Base-by-base conservation (phyloP, 2,113 vertebrate species). In the Cheilinus undulatus region DNA sequence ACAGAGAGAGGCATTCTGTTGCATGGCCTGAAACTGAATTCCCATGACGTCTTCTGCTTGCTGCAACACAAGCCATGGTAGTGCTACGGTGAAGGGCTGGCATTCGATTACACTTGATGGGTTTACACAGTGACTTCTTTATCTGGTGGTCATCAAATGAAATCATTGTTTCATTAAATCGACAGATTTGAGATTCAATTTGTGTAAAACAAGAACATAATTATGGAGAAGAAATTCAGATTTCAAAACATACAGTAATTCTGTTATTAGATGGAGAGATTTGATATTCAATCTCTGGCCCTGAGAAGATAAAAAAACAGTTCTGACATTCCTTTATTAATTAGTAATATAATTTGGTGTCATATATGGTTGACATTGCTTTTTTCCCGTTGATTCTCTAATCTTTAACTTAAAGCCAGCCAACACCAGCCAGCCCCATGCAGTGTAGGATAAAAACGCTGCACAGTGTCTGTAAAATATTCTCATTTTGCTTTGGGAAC, bases 11-110 rank as follows among this genome's bases (percentile, higher is more conserved):
- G 83, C 83, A 70, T 92, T 90, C 86, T 90, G 88, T 90, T 91
- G 89, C 89, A 89, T 61, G 73, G 82, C 85, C 85, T 84, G 84
- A 78, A 89, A 91, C 86, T 61, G 76, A 91, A 92, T 91, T 91
- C 91, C 88, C 91, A 92, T 91, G 89, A 91, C 88, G 91, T 89
- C 79, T 83, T 78, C 69, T 48, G 78, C 78, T 40, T 61, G 22
- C 36, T 78, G 86, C 84, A 88, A 91, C 80, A 85, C 73, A 73
- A 87, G 82, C 78, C 62, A 40, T 52, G 62, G 73, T 67, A 66
- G 78, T 58, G 0, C 49, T 23, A 61, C 5, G n/a, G 72, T 38
- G 68, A 82, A 53, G 76, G 71, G 70, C 70, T 1, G 71, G 87
- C 76, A 10, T 84, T 86, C 17, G 15, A 75, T 92, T 91, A 88